Evolutionary conservation across 2,888 invertebrate genomes (phyloP).

Genomic region (Aporophyla nigra): DNA sequence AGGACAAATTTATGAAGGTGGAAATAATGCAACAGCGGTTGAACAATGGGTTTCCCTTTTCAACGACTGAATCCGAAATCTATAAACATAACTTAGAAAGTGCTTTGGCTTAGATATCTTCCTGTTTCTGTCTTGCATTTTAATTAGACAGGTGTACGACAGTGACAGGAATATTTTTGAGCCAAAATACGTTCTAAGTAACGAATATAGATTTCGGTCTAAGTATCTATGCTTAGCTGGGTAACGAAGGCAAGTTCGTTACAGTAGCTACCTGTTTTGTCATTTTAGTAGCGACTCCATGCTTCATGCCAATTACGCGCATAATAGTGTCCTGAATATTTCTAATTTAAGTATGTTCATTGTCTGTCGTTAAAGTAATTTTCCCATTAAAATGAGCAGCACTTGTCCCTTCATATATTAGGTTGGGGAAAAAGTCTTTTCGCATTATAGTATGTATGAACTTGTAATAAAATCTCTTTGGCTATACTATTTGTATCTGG

Average conservation of each 20-base stretch:
- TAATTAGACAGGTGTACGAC: too few species aligned
- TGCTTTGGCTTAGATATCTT: background rate
- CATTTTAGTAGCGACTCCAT: constrained; percentile 5
- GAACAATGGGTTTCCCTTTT: background rate
- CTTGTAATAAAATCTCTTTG: too few species aligned
- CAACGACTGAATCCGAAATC: background rate
- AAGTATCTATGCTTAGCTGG: background rate
- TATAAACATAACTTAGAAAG: background rate
- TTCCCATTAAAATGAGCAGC: background rate
- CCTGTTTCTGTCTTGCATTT: background rate
- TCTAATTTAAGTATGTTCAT: background rate
- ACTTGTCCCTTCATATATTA: background rate
- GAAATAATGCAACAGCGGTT: background rate
- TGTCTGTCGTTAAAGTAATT: background rate
- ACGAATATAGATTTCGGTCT: background rate
- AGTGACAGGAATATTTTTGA: too few species aligned
- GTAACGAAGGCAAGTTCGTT: constrained; percentile 15
- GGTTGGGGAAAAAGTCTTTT: too few species aligned
- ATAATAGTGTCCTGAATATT: constrained; percentile 1
- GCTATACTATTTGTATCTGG: too few species aligned
- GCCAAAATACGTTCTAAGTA: background rate
- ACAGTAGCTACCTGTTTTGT: constrained; percentile 8
- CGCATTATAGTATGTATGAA: too few species aligned
- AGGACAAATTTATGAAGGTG: background rate
- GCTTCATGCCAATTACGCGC: constrained; percentile 10